phyloP scores from a whole-genome alignment of 2,888 invertebrate genomes.

The Nephrotoma appendiculata region DNA sequence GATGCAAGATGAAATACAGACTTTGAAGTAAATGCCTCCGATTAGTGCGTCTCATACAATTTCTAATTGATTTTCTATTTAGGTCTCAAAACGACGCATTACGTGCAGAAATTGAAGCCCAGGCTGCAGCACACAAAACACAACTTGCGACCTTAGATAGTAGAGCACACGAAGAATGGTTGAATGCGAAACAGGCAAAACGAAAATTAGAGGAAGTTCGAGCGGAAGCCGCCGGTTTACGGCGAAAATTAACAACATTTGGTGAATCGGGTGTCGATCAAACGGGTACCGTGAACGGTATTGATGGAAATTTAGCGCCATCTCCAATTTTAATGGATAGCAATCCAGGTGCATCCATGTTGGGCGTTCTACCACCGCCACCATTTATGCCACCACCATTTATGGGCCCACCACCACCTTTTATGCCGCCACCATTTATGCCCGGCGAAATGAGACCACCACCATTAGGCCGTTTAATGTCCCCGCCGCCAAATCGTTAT shows the following conservation, averaged over 20 bases:
- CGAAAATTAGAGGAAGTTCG: slow-evolving; percentile 69
- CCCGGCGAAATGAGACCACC: slow-evolving; percentile 38
- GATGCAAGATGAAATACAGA: slow-evolving; percentile 65
- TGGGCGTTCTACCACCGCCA: slow-evolving; percentile 41
- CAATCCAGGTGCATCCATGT: slow-evolving; percentile 27
- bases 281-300: slow-evolving; percentile 3
- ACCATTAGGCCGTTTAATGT: slow-evolving; percentile 39
- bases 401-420: slow-evolving; percentile 41
- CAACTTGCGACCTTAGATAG: slow-evolving; percentile 68
- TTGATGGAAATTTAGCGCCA: slow-evolving; percentile 19
- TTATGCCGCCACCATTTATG: slow-evolving; percentile 42
- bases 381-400: slow-evolving; percentile 47
- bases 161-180: slow-evolving; percentile 76
- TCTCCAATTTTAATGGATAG: slow-evolving; percentile 31
- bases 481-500: slow-evolving; percentile 34
- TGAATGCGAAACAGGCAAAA: slow-evolving; percentile 65
- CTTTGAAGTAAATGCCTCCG: slow-evolving; percentile 46
- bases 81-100: slow-evolving; percentile 44
- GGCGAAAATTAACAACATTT: slow-evolving; percentile 39
- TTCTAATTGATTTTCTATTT: not conserved
- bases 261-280: slow-evolving; percentile 16
- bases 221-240: slow-evolving; percentile 51
- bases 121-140: slow-evolving; percentile 49
- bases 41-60: not conserved
- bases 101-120: slow-evolving; percentile 74